Conservation (phyloP, 2,797 vertebrate species). For the Rhynchonycteris naso region DNA sequence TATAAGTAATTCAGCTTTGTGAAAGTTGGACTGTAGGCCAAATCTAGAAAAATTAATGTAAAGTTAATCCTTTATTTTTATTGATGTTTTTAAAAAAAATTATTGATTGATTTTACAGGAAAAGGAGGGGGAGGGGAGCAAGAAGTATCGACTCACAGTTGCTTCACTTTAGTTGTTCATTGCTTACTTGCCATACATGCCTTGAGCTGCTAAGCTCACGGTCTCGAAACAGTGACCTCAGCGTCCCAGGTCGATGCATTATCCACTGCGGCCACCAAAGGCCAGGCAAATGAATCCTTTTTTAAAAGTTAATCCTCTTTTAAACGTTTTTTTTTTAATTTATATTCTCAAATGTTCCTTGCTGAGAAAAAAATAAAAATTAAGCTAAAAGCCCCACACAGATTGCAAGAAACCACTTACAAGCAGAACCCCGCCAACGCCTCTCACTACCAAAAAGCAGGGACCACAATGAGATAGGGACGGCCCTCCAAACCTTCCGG, state of each 20-base stretch:
- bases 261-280: no score
- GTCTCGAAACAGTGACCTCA: no score
- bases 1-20: neutral
- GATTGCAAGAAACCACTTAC: neutral
- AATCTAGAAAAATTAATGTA: neutral
- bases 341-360: neutral
- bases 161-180: no score
- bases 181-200: no score
- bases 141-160: no score
- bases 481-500: neutral
- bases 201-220: no score
- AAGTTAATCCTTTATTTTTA: neutral
- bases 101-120: no score
- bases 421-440: neutral
- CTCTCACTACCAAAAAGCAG: neutral
- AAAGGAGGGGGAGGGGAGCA: no score
- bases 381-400: neutral
- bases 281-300: neutral
- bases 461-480: neutral
- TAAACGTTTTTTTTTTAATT: neutral
- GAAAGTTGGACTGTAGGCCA: neutral
- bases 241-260: no score
- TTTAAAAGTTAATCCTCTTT: neutral
- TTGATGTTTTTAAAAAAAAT: no score
- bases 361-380: neutral